A percentile compares a stretch with the other conserved stretches of the same genome.
These are phyloP conservation scores for Xyliphius kryptos DNA, from an alignment of 2,113 vertebrate genomes.

Conservation along the genomic window DNA sequence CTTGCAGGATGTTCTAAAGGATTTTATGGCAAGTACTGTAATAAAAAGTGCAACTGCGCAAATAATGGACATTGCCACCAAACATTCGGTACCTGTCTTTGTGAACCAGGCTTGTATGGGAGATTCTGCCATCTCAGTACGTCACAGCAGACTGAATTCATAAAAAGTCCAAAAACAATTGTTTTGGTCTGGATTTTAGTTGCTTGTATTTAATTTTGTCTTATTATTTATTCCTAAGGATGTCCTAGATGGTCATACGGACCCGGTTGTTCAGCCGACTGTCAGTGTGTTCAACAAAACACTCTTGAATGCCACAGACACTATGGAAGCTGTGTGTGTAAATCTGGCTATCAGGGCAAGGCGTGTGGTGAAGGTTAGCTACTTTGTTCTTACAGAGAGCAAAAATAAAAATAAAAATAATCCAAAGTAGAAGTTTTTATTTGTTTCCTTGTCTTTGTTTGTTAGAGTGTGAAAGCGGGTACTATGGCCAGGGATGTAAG, in stretches of 20 bases:
- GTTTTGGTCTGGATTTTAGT: no score
- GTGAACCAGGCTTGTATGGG: constrained; percentile 86
- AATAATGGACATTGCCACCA: constrained; percentile 88
- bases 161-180: not conserved
- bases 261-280: constrained; percentile 82
- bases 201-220: not conserved
- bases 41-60: constrained; percentile 89
- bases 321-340: constrained; percentile 79
- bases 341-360: constrained; percentile 72
- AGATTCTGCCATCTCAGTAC: constrained; percentile 88
- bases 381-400: no score
- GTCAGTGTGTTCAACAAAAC: constrained; percentile 72
- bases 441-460: constrained; percentile 1
- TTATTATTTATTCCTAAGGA: constrained; percentile 52
- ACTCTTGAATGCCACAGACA: constrained; percentile 70
- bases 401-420: no score
- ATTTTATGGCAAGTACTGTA: constrained; percentile 85
- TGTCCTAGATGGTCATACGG: constrained; percentile 88
- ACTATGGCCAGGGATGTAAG: constrained; percentile 71
- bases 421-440: no score
- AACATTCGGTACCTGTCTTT: constrained; percentile 86
- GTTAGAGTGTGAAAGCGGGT: constrained; percentile 74
- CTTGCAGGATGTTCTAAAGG: constrained; percentile 86
- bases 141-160: constrained; percentile 33
- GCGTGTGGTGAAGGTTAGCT: constrained; percentile 69